Conservation (phyloP, 2,113 vertebrate species). For the Dunckerocampus dactyliophorus region DNA sequence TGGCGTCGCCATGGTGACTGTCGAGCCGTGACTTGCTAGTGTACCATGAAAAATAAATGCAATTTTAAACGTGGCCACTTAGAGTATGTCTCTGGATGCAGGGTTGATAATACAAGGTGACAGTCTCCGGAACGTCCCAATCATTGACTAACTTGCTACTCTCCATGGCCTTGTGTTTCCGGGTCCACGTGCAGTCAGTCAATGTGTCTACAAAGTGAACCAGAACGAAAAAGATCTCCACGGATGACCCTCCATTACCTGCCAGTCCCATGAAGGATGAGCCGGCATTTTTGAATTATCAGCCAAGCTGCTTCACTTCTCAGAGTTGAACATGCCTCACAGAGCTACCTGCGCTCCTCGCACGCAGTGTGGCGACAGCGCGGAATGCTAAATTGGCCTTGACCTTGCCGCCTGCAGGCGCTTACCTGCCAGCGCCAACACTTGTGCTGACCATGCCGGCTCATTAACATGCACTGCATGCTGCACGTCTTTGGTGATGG, state of each 20-base stretch:
- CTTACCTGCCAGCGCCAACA: constrained; percentile 22
- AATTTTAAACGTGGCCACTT: too few species aligned
- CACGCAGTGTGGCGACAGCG: constrained; percentile 28
- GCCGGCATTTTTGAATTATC: too few species aligned
- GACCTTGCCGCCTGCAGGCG: constrained; percentile 42
- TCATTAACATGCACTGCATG: not conserved
- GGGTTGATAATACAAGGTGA: not conserved
- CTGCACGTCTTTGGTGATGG: not conserved
- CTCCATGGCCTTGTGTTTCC: too few species aligned
- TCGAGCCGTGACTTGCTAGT: too few species aligned
- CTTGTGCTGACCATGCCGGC: not conserved
- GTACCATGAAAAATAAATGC: too few species aligned
- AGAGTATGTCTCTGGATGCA: too few species aligned
- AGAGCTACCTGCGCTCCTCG: constrained; percentile 19
- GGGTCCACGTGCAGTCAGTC: not conserved
- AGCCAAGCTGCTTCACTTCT: too few species aligned
- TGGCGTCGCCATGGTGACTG: too few species aligned
- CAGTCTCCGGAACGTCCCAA: too few species aligned
- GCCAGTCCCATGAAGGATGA: not conserved
- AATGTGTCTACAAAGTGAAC: not conserved
- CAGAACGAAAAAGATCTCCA: not conserved
- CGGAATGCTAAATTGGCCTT: constrained; percentile 49
- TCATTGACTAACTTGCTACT: not conserved
- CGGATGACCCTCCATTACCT: not conserved
- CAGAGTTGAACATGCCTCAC: too few species aligned